These are phyloP conservation scores for Dynastes grantii DNA, from an alignment of 2,888 invertebrate genomes.

Conservation along the genomic window DNA sequence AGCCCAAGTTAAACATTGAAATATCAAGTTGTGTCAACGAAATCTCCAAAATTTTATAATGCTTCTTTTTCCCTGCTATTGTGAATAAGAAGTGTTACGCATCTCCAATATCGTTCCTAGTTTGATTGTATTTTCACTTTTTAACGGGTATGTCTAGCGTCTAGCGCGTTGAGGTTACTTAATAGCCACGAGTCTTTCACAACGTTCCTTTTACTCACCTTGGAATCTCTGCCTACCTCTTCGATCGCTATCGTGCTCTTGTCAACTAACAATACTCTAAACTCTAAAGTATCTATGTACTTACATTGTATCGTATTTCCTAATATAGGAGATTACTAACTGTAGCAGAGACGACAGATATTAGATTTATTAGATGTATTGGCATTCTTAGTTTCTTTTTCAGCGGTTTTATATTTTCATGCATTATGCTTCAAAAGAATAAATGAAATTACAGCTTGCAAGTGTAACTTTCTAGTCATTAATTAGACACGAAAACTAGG, in stretches of 20 bases:
- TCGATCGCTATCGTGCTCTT: not conserved
- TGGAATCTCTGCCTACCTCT: conserved; percentile 12
- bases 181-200: conserved; percentile 24
- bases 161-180: conserved; percentile 17
- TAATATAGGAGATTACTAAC: not conserved
- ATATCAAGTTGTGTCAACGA: no score
- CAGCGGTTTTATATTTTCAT: conserved; percentile 1
- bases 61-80: no score
- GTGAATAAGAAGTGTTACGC: no score
- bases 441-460: not conserved
- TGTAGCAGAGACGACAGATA: not conserved
- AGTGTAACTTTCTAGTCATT: conserved; percentile 29
- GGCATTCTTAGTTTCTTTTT: not conserved
- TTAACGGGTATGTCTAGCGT: not conserved
- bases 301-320: not conserved
- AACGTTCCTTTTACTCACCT: conserved; percentile 40
- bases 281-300: not conserved
- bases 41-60: no score
- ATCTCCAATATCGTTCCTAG: not conserved
- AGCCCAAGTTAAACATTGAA: no score
- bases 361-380: not conserved
- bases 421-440: not conserved
- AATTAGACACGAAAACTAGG: conserved; percentile 8
- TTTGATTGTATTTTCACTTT: conserved; percentile 27
- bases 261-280: not conserved